Conservation (phyloP, 2,797 vertebrate genomes). For the Eremophila alpestris region DNA sequence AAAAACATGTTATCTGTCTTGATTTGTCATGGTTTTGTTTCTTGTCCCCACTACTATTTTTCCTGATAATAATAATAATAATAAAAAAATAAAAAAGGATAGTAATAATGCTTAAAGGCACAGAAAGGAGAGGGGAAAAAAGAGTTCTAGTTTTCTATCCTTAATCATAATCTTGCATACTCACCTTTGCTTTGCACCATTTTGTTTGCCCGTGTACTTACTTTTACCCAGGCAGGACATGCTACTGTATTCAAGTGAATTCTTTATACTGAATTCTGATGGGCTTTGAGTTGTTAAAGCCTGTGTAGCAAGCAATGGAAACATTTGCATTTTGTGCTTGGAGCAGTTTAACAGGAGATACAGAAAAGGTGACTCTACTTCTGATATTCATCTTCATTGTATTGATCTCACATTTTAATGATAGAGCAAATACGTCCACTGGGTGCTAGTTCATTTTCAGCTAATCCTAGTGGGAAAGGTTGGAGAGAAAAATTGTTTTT, state of each 20-base stretch:
- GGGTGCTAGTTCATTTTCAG: background rate
- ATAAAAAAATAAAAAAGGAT: background rate
- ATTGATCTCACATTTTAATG: conserved; percentile 3
- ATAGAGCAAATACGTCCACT: background rate
- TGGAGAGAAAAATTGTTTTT: conserved; percentile 16
- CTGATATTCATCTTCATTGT: background rate
- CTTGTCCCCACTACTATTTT: background rate
- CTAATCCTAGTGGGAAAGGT: conserved; percentile 9
- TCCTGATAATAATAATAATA: no score
- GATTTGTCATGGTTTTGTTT: background rate
- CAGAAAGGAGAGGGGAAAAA: background rate
- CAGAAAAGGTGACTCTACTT: background rate
- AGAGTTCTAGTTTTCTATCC: background rate
- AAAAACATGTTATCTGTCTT: background rate
- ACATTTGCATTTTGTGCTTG: background rate
- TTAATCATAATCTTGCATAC: background rate
- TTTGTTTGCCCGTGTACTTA: background rate
- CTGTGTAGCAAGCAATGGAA: background rate
- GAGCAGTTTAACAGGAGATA: background rate
- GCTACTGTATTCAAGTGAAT: background rate
- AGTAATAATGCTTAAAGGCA: background rate
- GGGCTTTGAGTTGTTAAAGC: background rate
- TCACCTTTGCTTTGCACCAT: background rate
- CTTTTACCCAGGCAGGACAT: background rate
- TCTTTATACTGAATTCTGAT: background rate